Percentiles rank a stretch among this genome's conserved stretches.
These are phyloP conservation scores for Euplexia lucipara DNA, from an alignment of 2,888 invertebrate species.

Conservation along the genomic window DNA sequence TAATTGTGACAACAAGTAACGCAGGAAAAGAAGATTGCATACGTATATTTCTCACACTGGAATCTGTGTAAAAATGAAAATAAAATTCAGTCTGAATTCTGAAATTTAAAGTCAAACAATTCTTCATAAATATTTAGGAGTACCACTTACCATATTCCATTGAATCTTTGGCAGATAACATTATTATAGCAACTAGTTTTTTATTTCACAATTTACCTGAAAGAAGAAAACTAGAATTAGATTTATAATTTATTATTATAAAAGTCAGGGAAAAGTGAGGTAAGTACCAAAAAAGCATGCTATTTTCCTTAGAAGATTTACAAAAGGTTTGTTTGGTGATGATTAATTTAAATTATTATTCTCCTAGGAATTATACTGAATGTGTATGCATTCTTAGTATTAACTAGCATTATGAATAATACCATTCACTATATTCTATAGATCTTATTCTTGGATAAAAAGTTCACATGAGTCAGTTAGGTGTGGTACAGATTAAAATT, in stretches of 20 bases:
- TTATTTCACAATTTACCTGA: constrained; percentile 47
- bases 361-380: constrained; percentile 12
- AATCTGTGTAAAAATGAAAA: constrained; percentile 4
- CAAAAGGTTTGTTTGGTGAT: background rate
- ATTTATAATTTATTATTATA: background rate
- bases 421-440: constrained; percentile 39
- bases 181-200: constrained; percentile 3
- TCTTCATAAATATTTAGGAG: constrained; percentile 36
- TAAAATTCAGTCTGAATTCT: constrained; percentile 4
- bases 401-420: constrained; percentile 39
- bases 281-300: background rate
- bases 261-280: background rate
- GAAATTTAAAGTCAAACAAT: background rate
- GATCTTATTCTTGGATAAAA: constrained; percentile 44
- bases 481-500: constrained; percentile 39
- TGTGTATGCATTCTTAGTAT: constrained; percentile 15
- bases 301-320: no score
- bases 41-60: background rate
- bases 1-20: background rate
- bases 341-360: constrained; percentile 5
- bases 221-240: constrained; percentile 26
- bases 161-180: constrained; percentile 17
- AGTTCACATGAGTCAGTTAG: constrained; percentile 49
- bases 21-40: background rate
- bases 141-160: constrained; percentile 35